phyloP scores from a whole-genome alignment of 2,113 vertebrate genomes.

The Arenaria interpres region DNA sequence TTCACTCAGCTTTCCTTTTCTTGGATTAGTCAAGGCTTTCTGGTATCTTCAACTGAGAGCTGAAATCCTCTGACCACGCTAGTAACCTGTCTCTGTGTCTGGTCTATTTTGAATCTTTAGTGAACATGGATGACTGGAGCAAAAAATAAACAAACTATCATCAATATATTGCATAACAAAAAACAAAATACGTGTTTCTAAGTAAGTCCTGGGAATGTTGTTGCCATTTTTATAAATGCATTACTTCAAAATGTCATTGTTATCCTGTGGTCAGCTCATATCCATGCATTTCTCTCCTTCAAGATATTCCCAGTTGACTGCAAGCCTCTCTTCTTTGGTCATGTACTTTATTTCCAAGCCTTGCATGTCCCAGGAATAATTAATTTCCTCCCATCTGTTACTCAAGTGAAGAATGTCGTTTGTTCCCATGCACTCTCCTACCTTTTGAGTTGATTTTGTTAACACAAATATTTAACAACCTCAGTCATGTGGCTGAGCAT shows the following conservation, averaged over 20 bases:
- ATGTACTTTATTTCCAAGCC: neutral
- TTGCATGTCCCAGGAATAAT: neutral
- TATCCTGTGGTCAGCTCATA: neutral
- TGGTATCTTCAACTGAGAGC: neutral
- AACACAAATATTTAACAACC: neutral
- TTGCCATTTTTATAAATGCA: neutral
- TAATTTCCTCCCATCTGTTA: neutral
- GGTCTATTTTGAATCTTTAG: neutral
- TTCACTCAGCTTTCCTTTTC: neutral
- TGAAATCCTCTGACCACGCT: neutral
- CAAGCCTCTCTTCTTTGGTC: neutral
- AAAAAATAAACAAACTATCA: neutral
- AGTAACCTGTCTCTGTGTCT: neutral
- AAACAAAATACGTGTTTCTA: too few species aligned
- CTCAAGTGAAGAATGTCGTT: neutral
- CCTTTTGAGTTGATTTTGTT: neutral
- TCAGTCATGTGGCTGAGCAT: neutral
- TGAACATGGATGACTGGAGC: neutral
- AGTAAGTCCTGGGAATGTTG: neutral
- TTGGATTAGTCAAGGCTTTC: neutral
- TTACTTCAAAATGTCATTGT: neutral
- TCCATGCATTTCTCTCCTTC: neutral
- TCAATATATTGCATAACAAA: neutral
- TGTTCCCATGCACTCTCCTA: neutral
- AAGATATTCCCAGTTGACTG: neutral